Conservation (phyloP, 2,888 invertebrate species). For the Koerneria pararmatus region DNA sequence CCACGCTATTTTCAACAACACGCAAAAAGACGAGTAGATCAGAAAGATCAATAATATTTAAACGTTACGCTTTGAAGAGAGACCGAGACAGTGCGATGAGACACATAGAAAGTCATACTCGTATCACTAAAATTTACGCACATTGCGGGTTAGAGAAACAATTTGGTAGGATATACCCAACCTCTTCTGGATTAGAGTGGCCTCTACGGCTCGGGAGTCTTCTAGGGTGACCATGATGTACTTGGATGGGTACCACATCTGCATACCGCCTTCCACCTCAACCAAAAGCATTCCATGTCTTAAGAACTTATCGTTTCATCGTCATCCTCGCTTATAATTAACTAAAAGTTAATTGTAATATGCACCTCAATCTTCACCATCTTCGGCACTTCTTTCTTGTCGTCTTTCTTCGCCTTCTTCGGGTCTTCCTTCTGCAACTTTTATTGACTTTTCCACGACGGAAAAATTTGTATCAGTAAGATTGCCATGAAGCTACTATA, state of each 20-base stretch:
- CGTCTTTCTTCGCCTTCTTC: constrained; percentile 4
- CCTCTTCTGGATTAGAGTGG: no score
- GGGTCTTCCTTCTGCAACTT: constrained; percentile 1
- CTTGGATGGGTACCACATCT: constrained; percentile 15
- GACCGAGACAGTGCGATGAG: no score
- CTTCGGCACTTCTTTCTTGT: constrained; percentile 4
- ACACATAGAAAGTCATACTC: no score
- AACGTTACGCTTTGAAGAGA: no score
- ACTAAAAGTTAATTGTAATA: background rate
- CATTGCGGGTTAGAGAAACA: no score
- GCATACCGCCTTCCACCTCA: background rate
- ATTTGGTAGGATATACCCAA: no score
- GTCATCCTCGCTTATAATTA: background rate
- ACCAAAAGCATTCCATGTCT: background rate
- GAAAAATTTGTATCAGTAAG: no score
- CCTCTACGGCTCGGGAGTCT: constrained; percentile 6
- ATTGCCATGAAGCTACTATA: no score
- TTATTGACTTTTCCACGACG: constrained; percentile 7
- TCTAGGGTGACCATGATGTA: constrained; percentile 10
- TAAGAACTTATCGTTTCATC: background rate
- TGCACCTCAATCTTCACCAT: constrained; percentile 22
- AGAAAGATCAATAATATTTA: no score
- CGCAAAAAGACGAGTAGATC: no score
- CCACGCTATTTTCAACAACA: no score
- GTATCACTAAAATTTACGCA: no score